Evolutionary conservation across 2,888 invertebrate genomes (phyloP).

Genomic region (Ophion slaviceki): DNA sequence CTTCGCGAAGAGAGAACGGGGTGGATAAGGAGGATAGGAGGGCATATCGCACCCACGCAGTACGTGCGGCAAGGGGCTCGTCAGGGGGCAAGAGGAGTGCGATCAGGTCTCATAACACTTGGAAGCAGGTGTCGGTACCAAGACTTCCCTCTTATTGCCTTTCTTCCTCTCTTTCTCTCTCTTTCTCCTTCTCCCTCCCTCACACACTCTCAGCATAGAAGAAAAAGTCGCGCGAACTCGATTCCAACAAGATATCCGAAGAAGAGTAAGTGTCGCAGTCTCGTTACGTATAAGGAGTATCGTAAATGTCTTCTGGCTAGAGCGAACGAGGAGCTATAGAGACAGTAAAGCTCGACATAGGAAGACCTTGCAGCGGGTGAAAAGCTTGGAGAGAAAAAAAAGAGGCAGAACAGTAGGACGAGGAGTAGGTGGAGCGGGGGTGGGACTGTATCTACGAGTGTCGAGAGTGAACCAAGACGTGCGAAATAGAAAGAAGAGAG

Average conservation of each 20-base stretch:
- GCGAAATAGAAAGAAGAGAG: conserved; percentile 63
- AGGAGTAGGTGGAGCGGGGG: not conserved
- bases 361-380: conserved; percentile 20
- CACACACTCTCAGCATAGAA: conserved; percentile 4
- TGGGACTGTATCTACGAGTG: conserved; percentile 24
- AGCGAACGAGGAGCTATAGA: conserved; percentile 34
- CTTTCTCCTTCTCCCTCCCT: not conserved
- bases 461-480: conserved; percentile 63
- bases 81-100: conserved; percentile 54
- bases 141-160: conserved; percentile 77
- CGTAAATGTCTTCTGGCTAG: conserved; percentile 30
- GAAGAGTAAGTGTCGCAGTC: conserved; percentile 36
- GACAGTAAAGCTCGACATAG: conserved; percentile 10
- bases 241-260: conserved; percentile 64
- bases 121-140: conserved; percentile 77
- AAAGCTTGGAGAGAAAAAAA: conserved; percentile 19
- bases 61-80: conserved; percentile 50
- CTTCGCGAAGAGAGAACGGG: conserved; percentile 30
- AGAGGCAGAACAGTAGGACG: conserved; percentile 3
- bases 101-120: conserved; percentile 79
- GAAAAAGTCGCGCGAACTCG: conserved; percentile 71
- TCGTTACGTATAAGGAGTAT: conserved; percentile 8
- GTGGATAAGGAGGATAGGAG: conserved; percentile 23
- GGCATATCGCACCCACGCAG: conserved; percentile 20
- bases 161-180: conserved; percentile 25